These are phyloP conservation scores for Lordiphosa stackelbergi DNA, from an alignment of 1,140 invertebrate species.

Conservation along the genomic window DNA sequence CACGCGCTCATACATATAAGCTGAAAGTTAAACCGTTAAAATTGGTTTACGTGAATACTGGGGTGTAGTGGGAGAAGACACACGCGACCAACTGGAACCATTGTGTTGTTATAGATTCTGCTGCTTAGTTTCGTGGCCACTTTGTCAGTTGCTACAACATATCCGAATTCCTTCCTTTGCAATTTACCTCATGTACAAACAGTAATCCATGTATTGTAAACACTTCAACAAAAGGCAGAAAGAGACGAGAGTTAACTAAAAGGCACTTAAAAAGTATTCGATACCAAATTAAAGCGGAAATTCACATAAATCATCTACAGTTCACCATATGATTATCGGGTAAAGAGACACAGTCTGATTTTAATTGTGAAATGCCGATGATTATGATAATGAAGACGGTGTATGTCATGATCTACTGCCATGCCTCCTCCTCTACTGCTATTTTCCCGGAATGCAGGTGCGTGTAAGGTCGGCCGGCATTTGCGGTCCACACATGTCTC, in stretches of 20 bases:
- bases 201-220: constrained; percentile 15
- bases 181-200: not conserved
- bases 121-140: constrained; percentile 33
- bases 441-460: not conserved
- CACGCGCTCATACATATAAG: constrained; percentile 26
- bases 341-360: not conserved
- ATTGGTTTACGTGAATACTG: constrained; percentile 59
- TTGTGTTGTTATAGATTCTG: constrained; percentile 13
- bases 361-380: constrained; percentile 26
- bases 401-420: not conserved
- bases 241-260: too few species aligned
- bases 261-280: too few species aligned
- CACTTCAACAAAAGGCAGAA: not conserved
- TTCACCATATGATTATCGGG: too few species aligned
- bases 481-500: constrained; percentile 8
- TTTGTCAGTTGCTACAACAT: constrained; percentile 38
- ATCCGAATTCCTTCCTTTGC: not conserved
- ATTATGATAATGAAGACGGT: constrained; percentile 26
- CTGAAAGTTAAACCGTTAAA: constrained; percentile 69
- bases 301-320: too few species aligned
- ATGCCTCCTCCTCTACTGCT: constrained; percentile 4
- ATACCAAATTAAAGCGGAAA: too few species aligned
- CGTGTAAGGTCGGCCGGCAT: constrained; percentile 11
- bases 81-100: constrained; percentile 38
- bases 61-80: constrained; percentile 11